Conservation (phyloP, 2,888 invertebrate species). For the Diadegma fenestrale region DNA sequence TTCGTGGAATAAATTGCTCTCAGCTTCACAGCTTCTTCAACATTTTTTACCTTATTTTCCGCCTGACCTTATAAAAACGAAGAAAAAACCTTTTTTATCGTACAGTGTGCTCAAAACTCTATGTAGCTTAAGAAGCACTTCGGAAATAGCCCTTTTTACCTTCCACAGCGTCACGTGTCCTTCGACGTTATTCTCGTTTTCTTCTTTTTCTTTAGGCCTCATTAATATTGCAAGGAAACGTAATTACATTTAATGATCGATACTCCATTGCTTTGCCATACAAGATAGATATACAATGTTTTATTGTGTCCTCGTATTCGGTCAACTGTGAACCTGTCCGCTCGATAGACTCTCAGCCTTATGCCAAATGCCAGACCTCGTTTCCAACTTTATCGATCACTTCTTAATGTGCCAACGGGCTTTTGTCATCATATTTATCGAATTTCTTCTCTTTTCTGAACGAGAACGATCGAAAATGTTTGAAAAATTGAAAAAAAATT, state of each 20-base stretch:
- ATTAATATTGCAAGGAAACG: conserved; percentile 54
- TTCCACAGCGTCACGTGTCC: conserved; percentile 17
- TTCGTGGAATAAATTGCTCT: neutral
- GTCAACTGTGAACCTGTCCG: conserved; percentile 38
- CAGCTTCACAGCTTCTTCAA: neutral
- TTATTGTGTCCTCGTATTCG: conserved; percentile 31
- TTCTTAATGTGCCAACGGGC: conserved; percentile 40
- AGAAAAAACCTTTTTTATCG: neutral
- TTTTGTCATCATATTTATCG: conserved; percentile 2
- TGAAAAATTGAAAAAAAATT: neutral
- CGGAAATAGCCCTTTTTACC: conserved; percentile 24
- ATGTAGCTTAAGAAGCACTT: neutral
- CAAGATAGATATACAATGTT: conserved; percentile 34
- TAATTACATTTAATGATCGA: conserved; percentile 68
- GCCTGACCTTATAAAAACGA: neutral
- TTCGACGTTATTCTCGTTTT: conserved; percentile 44
- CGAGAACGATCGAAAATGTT: neutral
- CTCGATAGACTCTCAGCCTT: conserved; percentile 50
- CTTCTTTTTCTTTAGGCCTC: conserved; percentile 30
- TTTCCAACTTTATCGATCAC: conserved; percentile 59
- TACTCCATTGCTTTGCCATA: conserved; percentile 58
- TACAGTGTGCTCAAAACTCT: conserved; percentile 17
- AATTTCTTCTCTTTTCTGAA: neutral
- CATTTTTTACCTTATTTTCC: neutral
- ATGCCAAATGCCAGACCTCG: conserved; percentile 54